Conservation (phyloP, 1,140 invertebrate species). For the Plodia interpunctella region DNA sequence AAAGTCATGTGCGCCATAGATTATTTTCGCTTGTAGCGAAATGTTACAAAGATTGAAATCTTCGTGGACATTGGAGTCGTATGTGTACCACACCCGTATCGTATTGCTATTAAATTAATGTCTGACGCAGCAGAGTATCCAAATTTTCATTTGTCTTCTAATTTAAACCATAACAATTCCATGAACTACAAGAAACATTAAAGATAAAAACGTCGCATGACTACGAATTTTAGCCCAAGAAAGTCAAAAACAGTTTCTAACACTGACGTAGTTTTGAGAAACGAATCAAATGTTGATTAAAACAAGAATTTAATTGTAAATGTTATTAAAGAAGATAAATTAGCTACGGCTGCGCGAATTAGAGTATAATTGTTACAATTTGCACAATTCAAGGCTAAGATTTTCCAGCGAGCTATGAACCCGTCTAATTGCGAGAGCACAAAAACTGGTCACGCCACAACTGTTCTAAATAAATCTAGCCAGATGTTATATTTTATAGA, state of each 20-base stretch:
- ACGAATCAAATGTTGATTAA: too few species aligned
- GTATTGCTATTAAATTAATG: background rate
- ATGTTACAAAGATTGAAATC: background rate
- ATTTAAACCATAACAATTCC: background rate
- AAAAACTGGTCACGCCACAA: background rate
- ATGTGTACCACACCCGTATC: background rate
- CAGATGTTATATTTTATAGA: too few species aligned
- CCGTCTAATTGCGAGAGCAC: background rate
- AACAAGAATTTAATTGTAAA: background rate
- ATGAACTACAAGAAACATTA: background rate
- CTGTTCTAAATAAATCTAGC: too few species aligned
- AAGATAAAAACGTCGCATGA: too few species aligned
- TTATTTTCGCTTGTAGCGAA: background rate
- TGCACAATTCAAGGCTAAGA: constrained; percentile 4
- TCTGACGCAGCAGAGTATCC: background rate
- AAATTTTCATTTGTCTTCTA: background rate
- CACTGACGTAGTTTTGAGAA: background rate
- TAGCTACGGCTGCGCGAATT: background rate
- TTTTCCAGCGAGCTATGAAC: constrained; percentile 5
- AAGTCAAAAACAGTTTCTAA: background rate
- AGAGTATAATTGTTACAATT: background rate
- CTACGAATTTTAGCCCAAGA: too few species aligned
- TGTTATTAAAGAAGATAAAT: background rate
- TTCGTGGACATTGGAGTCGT: background rate
- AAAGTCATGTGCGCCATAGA: background rate